Evolutionary conservation across 2,888 invertebrate genomes (phyloP).

Genomic region (Himalopsyche kuldschensis): DNA sequence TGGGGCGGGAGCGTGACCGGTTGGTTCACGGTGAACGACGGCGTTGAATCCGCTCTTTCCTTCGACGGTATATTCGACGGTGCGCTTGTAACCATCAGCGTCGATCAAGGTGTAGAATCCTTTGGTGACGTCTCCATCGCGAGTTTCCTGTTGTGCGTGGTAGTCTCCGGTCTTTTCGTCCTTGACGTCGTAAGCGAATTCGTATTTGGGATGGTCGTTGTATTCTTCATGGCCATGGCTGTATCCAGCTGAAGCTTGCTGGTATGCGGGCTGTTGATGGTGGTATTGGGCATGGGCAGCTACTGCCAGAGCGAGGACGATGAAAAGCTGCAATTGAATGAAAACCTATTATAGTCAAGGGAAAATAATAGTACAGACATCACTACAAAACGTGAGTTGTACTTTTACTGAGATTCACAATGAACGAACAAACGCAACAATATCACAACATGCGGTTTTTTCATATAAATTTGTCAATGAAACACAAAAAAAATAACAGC

Average conservation of each 20-base stretch:
- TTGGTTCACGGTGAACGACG: conserved; percentile 51
- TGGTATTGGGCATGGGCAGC: conserved; percentile 1
- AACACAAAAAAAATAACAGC: too few relatives aligned
- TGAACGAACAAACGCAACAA: too few relatives aligned
- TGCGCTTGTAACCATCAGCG: conserved; percentile 60
- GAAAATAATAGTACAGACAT: too few relatives aligned
- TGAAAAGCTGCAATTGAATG: neutral
- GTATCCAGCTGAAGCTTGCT: neutral
- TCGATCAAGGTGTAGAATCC: conserved; percentile 61
- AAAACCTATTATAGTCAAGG: too few relatives aligned
- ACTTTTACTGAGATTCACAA: too few relatives aligned
- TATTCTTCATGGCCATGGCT: conserved; percentile 7
- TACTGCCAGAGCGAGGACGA: neutral
- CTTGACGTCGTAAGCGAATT: conserved; percentile 62
- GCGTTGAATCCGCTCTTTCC: conserved; percentile 58
- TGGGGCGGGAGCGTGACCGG: conserved; percentile 35
- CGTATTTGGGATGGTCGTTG: conserved; percentile 58
- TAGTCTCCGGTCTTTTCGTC: conserved; percentile 62
- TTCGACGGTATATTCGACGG: conserved; percentile 58
- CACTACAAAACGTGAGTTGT: too few relatives aligned
- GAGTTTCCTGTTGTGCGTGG: conserved; percentile 60
- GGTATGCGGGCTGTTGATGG: neutral
- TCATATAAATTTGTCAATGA: too few relatives aligned
- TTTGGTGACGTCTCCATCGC: conserved; percentile 61
- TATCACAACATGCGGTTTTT: too few relatives aligned